Conservation (phyloP, 2,888 invertebrate genomes). For the Plutella xylostella region DNA sequence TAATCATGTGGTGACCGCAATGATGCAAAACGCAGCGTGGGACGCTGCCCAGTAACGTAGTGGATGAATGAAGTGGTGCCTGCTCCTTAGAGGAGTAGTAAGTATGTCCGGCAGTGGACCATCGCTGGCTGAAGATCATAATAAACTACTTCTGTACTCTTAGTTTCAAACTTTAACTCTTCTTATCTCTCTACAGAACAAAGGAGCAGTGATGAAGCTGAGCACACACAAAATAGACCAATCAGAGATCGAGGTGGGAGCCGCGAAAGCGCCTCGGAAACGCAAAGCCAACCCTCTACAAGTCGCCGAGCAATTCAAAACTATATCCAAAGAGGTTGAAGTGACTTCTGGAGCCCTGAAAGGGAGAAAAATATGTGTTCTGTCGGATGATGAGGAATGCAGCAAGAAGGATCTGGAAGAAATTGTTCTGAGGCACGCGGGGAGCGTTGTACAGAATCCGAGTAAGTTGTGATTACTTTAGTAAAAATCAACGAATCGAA, state of each 20-base stretch:
- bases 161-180: no score
- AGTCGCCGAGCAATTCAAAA: slow-evolving; percentile 42
- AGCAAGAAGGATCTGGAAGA: slow-evolving; percentile 32
- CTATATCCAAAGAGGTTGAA: slow-evolving; percentile 20
- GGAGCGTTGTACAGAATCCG: slow-evolving; percentile 40
- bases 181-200: slow-evolving; percentile 26
- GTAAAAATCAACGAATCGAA: no score
- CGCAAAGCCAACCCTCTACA: slow-evolving; percentile 27
- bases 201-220: slow-evolving; percentile 40
- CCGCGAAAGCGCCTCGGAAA: slow-evolving; percentile 29
- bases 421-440: slow-evolving; percentile 45
- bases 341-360: slow-evolving; percentile 37
- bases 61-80: no score
- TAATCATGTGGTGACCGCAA: no score
- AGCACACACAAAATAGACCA: slow-evolving; percentile 35
- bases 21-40: no score
- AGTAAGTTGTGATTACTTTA: slow-evolving; percentile 27
- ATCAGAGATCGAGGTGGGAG: slow-evolving; percentile 25
- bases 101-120: no score
- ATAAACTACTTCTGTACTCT: no score
- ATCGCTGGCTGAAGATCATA: no score
- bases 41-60: no score
- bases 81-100: no score
- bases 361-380: slow-evolving; percentile 39
- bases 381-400: slow-evolving; percentile 47